A percentile compares a stretch with the other conserved stretches of the same genome.
These are phyloP conservation scores for Hydrophis major DNA, from an alignment of 2,797 vertebrate genomes.

Conservation along the genomic window DNA sequence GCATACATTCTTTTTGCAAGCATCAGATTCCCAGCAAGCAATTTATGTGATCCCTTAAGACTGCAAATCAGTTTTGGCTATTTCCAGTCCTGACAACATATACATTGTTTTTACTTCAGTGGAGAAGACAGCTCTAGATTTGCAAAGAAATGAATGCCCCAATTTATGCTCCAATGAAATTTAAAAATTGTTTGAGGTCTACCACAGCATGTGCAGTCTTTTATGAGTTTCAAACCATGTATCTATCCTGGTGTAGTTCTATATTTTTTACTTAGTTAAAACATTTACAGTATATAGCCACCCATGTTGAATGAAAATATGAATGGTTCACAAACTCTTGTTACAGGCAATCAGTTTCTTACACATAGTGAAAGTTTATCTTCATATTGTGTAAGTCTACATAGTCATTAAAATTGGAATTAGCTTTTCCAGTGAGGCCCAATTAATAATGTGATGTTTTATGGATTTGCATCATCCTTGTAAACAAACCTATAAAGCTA, in stretches of 20 bases:
- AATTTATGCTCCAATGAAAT: not conserved
- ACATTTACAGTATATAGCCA: not conserved
- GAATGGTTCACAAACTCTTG: not conserved
- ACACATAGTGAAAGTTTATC: not conserved
- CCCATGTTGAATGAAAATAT: not conserved
- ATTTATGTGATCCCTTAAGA: not conserved
- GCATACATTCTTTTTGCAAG: not conserved
- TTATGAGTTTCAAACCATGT: not conserved
- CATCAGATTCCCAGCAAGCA: not conserved
- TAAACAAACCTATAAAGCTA: not conserved
- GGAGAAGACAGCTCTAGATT: not conserved
- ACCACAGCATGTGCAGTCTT: not conserved
- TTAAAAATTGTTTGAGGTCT: not conserved
- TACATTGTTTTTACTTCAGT: not conserved
- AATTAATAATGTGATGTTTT: not conserved
- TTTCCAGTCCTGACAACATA: not conserved
- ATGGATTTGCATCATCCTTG: not conserved
- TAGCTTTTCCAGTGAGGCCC: not conserved
- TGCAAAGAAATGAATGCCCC: not conserved
- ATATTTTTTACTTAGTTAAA: not conserved
- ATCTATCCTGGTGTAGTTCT: not conserved
- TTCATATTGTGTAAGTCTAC: not conserved
- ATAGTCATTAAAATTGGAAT: not conserved
- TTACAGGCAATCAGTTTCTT: not conserved
- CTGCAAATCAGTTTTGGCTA: not conserved